Evolutionary conservation across 1,140 invertebrate genomes (phyloP).

Genomic region (Frieseomelitta varia): DNA sequence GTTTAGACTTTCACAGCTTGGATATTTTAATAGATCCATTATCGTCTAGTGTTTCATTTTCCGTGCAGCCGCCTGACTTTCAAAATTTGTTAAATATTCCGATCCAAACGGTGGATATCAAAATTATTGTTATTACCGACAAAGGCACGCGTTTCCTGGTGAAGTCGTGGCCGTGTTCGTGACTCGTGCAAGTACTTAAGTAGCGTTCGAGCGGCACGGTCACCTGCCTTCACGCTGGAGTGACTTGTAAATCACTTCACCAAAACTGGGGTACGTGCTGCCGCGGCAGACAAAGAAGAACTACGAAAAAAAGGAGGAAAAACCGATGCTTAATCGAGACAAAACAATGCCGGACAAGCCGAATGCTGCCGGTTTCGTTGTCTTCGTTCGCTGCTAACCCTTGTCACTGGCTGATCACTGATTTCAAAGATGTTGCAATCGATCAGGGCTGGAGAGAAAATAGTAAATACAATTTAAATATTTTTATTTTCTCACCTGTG

Average conservation of each 20-base stretch:
- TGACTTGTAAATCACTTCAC: constrained; percentile 81
- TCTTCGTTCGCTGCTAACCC: background rate
- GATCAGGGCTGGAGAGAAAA: no score
- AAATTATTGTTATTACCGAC: constrained; percentile 53
- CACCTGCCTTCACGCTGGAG: constrained; percentile 81
- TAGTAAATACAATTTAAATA: no score
- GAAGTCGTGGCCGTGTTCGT: constrained; percentile 35
- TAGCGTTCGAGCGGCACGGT: constrained; percentile 76
- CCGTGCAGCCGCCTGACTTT: background rate
- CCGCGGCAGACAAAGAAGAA: constrained; percentile 57
- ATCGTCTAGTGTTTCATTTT: background rate
- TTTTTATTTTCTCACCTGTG: no score
- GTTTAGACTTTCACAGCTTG: background rate
- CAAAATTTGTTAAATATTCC: background rate
- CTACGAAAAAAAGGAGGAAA: constrained; percentile 18
- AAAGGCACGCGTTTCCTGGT: constrained; percentile 42
- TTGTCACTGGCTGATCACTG: constrained; percentile 4
- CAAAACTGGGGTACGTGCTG: constrained; percentile 78
- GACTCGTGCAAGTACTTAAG: constrained; percentile 63
- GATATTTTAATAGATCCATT: background rate
- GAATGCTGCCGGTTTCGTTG: constrained; percentile 28
- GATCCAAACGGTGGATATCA: constrained; percentile 20
- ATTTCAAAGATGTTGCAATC: background rate
- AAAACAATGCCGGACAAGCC: constrained; percentile 56
- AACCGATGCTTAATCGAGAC: constrained; percentile 52